These are phyloP conservation scores for Temnopleurus reevesii DNA, from an alignment of 53 echinoderm and acorn worm species.

Conservation along the genomic window DNA sequence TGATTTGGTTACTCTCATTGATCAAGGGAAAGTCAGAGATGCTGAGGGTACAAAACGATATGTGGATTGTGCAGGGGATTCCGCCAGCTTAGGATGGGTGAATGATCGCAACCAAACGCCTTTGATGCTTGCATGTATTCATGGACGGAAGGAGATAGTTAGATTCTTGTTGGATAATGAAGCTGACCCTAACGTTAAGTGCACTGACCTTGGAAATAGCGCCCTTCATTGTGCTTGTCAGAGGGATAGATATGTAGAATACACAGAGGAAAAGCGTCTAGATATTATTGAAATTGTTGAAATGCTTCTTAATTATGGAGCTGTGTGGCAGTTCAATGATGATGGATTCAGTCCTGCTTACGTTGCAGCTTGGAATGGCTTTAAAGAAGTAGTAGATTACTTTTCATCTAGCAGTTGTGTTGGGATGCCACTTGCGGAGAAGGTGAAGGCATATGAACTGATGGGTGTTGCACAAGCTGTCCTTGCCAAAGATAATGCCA, in stretches of 20 bases:
- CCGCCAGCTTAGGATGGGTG: not conserved
- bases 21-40: not conserved
- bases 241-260: not conserved
- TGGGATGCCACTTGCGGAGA: not conserved
- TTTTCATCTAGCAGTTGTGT: not conserved
- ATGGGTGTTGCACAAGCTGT: not conserved
- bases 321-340: not conserved
- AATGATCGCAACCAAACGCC: not conserved
- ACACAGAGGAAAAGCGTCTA: not conserved
- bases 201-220: not conserved
- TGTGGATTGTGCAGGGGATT: not conserved
- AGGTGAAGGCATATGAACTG: slow-evolving; percentile 9
- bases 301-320: not conserved
- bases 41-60: not conserved
- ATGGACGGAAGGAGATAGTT: not conserved
- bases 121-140: not conserved
- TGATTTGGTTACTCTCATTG: slow-evolving; percentile 14
- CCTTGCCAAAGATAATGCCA: not conserved
- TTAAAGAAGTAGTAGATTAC: not conserved
- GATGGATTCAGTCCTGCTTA: not conserved
- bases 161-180: not conserved
- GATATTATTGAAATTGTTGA: not conserved
- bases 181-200: not conserved
- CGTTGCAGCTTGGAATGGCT: not conserved
- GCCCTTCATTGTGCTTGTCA: slow-evolving; percentile 14